Base-by-base conservation (phyloP, 2,797 vertebrate species). In the Eutrigla gurnardus region DNA sequence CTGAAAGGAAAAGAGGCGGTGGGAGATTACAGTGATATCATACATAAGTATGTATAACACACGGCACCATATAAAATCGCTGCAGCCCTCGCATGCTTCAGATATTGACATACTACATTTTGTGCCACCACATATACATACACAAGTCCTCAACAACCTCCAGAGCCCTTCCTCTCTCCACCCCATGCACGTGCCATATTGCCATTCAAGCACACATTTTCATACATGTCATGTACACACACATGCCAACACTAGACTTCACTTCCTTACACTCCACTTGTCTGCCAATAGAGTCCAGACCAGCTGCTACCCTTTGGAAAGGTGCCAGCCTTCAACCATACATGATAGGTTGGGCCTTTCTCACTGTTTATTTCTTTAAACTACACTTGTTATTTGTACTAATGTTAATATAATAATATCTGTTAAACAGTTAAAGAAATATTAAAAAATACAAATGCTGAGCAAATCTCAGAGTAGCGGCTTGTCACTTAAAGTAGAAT, bases 231-330 rank as follows among this genome's bases (percentile, higher is more conserved):
- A 49, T 47, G 46, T 5, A 35, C 67, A 66, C 61, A 73, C 60
- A 67, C 32, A 37, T 33, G 64, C 47, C 36, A 5, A 77, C 77
- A 73, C 14, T 12, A 37, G 3, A 82, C 47, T 35, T 63, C 63
- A 69, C 47, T 45, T 40, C 42, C 58, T 37, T 75, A 60, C 62
- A 70, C 68, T 64, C 39, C 67, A 57, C 46, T 61, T 25, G 39
- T 84, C 65, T 79, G 80, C 86, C 85, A 85, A 57, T 47, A 47
- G 46, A 85, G 77, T 68, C 66, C 77, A 59, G 79, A 86, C 50
- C 88, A 89, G 86, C 88, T 91, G 86, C 81, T 77, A 49, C 74
- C 65, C 81, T 82, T 77, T 83, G 78, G 76, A 70, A 75, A 64
- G 63, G 61, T 35, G 84, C 84, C 86, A 85, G 82, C 35, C 63